phyloP scores from a whole-genome alignment of 2,888 invertebrate species.

The Eupithecia vulgata region DNA sequence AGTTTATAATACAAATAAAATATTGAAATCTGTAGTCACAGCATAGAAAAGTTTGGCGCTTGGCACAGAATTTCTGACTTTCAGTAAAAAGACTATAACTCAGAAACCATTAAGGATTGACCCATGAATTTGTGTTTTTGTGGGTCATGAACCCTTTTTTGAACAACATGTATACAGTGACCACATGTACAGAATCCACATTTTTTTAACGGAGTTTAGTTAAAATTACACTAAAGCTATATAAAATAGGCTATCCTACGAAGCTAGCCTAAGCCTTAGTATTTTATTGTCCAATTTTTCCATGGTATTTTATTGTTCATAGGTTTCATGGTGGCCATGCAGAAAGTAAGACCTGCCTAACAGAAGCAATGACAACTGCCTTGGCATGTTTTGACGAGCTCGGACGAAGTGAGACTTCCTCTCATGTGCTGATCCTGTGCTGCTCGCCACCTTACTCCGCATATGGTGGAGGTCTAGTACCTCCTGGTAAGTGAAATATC shows the following conservation, averaged over 20 bases:
- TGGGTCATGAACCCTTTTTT: no score
- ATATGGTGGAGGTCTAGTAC: constrained; percentile 85
- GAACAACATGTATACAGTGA: no score
- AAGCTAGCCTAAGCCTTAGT: neutral
- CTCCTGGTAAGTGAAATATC: constrained; percentile 62
- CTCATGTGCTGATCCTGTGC: constrained; percentile 93
- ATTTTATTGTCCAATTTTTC: neutral
- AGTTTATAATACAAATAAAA: no score
- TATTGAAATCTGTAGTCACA: no score
- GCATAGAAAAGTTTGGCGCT: no score
- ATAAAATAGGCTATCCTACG: neutral
- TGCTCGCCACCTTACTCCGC: constrained; percentile 96
- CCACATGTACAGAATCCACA: no score
- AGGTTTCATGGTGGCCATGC: constrained; percentile 95
- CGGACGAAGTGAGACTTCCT: constrained; percentile 83
- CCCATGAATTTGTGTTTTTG: no score
- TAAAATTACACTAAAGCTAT: no score
- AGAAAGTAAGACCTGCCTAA: constrained; percentile 94
- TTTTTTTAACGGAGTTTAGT: no score
- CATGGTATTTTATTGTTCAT: constrained; percentile 15
- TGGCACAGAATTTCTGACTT: no score
- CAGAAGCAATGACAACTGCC: constrained; percentile 94
- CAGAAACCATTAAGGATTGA: no score
- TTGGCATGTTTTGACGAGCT: constrained; percentile 95
- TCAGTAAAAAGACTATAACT: no score